Conservation (phyloP, 2,797 vertebrate genomes). For the Pseudochirops cupreus region DNA sequence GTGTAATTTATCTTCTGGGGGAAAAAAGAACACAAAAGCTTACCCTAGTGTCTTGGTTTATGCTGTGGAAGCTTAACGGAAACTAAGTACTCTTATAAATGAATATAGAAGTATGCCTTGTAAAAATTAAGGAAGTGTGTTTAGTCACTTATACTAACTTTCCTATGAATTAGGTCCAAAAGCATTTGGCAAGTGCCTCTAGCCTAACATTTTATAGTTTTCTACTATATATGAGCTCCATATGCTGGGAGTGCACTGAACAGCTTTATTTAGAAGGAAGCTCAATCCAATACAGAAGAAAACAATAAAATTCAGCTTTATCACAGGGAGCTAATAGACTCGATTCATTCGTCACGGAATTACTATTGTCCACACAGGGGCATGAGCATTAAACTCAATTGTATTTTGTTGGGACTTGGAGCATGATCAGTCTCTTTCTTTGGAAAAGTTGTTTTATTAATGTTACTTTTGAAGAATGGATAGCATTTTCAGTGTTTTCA, state of each 20-base stretch:
- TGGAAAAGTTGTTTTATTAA: constrained; percentile 25
- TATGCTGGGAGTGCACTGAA: background rate
- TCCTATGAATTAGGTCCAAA: background rate
- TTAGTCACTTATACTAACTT: background rate
- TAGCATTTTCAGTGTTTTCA: background rate
- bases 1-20: background rate
- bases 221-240: background rate
- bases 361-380: background rate
- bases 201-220: background rate
- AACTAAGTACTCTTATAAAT: constrained; percentile 33
- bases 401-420: constrained; percentile 12
- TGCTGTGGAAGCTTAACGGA: background rate
- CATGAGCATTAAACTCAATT: constrained; percentile 19
- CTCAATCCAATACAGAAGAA: background rate
- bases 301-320: constrained; percentile 14
- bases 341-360: background rate
- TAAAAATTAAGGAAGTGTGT: constrained; percentile 16
- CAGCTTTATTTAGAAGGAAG: background rate
- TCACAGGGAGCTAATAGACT: background rate
- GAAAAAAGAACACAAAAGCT: background rate
- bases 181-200: background rate
- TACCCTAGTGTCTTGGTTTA: constrained; percentile 10
- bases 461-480: background rate
- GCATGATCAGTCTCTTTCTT: constrained; percentile 2
- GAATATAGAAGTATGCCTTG: background rate